Evolutionary conservation across 64 coral and sea anemone genomes (phyloP), one percentile per base, ranked within the genome.

Genomic region (Catalaphyllia jardinei): DNA sequence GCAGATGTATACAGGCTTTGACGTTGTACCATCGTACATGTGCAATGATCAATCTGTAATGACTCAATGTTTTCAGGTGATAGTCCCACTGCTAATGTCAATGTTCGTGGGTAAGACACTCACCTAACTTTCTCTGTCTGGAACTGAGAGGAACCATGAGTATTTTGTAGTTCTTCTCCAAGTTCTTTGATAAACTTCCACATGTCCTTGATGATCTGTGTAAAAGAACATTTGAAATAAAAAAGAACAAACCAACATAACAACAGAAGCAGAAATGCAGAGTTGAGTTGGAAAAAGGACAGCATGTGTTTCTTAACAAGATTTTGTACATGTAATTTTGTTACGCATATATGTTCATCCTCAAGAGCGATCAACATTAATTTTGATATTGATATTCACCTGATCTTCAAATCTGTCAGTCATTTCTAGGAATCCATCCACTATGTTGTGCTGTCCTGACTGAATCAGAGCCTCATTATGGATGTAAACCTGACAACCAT

Each of bases 401-500:
- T 85, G 90, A 72, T 99, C 91, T 73, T 95, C 94, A 88, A 95
- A 91, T 69, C 93, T 93, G 60, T 95, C 91, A 55, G 88, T 81
- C 15, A 95, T 52, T 78, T 93, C 77, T 14, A 84, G 29, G 49
- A 99, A 95, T 64, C 97, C 97, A 91, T 95, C 91, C 20, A 99
- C 97, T 60, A 99, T 31, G 35, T 95, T 64, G 31, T 93, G 91
- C 1, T 84, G 77, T 62, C 75, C 87, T 30, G 84, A 91, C 16
- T 93, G 87, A 49, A 99, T 86, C 8, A 91, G 33, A 25, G 97
- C 93, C 89, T 99, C 97, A 86, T 99, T 99, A 46, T 99, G 91
- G 13, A 99, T 89, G 29, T 95, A 99, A 50, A 99, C 84, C 97
- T 99, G 75, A 10, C 20, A 54, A 31, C 8, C 60, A 82, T 20